Conservation (phyloP, 2,797 vertebrate species). For the Labroides dimidiatus region DNA sequence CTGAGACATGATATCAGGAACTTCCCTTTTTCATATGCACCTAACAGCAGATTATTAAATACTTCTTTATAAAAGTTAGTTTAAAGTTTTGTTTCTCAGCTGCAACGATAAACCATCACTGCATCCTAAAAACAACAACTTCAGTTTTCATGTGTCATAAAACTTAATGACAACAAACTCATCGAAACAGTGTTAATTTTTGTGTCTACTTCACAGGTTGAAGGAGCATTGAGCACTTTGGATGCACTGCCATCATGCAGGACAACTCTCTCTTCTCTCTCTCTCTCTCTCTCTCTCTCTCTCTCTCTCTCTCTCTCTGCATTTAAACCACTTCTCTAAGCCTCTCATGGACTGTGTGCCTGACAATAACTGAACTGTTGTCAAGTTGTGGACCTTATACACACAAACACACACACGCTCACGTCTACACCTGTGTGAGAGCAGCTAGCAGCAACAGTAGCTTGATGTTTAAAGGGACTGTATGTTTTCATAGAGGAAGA, state of each 20-base stretch:
- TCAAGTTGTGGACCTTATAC: not conserved
- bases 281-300: not conserved
- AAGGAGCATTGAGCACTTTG: conserved; percentile 81
- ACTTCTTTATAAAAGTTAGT: too few relatives aligned
- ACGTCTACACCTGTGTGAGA: not conserved
- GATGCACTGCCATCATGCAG: conserved; percentile 14
- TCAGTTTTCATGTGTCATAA: not conserved
- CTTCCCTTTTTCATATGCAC: too few relatives aligned
- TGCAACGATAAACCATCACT: too few relatives aligned
- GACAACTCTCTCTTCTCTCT: not conserved
- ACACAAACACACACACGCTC: not conserved
- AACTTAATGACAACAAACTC: conserved; percentile 13
- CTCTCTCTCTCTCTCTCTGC: conserved; percentile 2
- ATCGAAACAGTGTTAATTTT: conserved; percentile 17
- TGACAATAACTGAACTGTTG: not conserved
- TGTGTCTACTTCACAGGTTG: conserved; percentile 65
- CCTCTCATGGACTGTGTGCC: conserved; percentile 3
- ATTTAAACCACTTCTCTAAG: conserved; percentile 28
- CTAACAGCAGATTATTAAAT: too few relatives aligned
- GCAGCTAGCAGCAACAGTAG: not conserved
- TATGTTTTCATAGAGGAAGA: not conserved
- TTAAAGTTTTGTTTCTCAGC: too few relatives aligned
- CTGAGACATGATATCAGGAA: too few relatives aligned
- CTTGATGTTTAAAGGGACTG: not conserved
- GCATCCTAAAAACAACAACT: not conserved